These are phyloP conservation scores for Acridotheres tristis DNA, from an alignment of 2,797 vertebrate genomes.

Conservation along the genomic window DNA sequence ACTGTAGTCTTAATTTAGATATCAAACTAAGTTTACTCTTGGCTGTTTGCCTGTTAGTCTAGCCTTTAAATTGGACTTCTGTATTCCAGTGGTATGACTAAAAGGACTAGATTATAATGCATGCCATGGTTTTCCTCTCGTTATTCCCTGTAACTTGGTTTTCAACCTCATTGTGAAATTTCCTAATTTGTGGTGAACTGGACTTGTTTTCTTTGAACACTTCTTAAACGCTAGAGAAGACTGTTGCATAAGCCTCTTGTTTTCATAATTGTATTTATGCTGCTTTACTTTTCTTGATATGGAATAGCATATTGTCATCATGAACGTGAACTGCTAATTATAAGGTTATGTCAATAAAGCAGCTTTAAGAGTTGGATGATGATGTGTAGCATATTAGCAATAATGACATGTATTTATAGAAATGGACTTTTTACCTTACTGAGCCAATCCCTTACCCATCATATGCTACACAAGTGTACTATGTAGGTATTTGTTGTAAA, in stretches of 20 bases:
- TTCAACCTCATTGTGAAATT: slow-evolving; percentile 42
- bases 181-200: slow-evolving; percentile 83
- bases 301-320: slow-evolving; percentile 40
- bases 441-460: slow-evolving; percentile 72
- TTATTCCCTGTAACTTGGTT: slow-evolving; percentile 45
- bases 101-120: slow-evolving; percentile 72
- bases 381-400: slow-evolving; percentile 78
- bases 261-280: slow-evolving; percentile 46
- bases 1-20: slow-evolving; percentile 72
- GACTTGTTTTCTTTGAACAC: slow-evolving; percentile 71
- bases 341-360: slow-evolving; percentile 34
- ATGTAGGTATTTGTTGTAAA: slow-evolving; percentile 13
- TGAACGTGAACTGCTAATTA: slow-evolving; percentile 44
- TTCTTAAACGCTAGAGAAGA: slow-evolving; percentile 59
- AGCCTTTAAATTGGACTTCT: slow-evolving; percentile 76
- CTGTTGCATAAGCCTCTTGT: slow-evolving; percentile 76
- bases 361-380: slow-evolving; percentile 50
- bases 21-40: slow-evolving; percentile 76
- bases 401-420: slow-evolving; percentile 72
- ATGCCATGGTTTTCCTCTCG: slow-evolving; percentile 50
- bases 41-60: slow-evolving; percentile 72
- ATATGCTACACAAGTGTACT: slow-evolving; percentile 47
- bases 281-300: slow-evolving; percentile 45
- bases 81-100: slow-evolving; percentile 74
- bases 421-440: slow-evolving; percentile 66